phyloP scores from a whole-genome alignment of 2,113 vertebrate genomes.

The Columba livia region DNA sequence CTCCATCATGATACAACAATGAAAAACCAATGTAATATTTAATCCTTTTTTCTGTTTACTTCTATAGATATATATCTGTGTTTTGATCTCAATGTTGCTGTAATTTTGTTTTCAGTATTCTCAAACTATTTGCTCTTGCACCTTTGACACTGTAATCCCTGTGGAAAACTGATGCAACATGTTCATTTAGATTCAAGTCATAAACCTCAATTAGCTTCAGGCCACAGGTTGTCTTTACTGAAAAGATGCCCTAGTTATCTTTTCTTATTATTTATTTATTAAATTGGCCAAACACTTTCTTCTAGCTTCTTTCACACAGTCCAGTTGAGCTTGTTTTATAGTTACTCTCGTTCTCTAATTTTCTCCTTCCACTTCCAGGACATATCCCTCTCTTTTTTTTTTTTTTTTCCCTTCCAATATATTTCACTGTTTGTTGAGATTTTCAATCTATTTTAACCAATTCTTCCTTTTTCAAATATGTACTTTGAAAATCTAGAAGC shows the following conservation, averaged over 20 bases:
- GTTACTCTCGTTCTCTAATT: neutral
- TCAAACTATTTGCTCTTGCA: neutral
- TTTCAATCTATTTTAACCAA: neutral
- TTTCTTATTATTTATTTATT: neutral
- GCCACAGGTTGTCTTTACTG: neutral
- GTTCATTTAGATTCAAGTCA: neutral
- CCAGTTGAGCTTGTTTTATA: neutral
- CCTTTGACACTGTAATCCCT: neutral
- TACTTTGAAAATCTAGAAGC: neutral
- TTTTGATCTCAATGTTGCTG: neutral
- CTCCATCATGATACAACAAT: neutral
- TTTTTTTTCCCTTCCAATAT: neutral
- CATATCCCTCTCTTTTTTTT: fast-evolving
- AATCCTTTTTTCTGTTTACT: neutral
- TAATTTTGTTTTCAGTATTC: neutral
- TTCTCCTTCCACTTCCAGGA: neutral
- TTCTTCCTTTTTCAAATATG: neutral
- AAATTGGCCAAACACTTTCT: neutral
- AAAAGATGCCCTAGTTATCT: neutral
- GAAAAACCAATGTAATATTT: neutral
- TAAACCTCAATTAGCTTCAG: neutral
- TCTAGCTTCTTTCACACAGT: neutral
- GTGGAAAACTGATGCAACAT: neutral
- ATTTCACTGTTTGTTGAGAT: neutral
- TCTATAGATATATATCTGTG: neutral